Conservation (phyloP, 1,140 invertebrate genomes). For the Drosophila oshimai region DNA sequence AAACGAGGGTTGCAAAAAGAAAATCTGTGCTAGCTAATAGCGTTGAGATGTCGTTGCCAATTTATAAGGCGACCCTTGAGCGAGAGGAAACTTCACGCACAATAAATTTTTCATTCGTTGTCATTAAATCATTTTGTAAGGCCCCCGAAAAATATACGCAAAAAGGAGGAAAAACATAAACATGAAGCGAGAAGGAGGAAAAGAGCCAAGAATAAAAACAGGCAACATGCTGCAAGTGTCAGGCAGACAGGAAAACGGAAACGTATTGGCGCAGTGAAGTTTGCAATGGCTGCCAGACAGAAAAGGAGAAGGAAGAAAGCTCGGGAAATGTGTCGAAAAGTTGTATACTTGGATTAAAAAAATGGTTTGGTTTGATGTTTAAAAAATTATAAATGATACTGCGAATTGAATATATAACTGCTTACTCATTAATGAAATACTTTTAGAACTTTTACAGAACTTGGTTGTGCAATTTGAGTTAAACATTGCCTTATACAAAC, state of each 20-base stretch:
- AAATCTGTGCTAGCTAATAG: slow-evolving; percentile 45
- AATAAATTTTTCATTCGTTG: slow-evolving; percentile 75
- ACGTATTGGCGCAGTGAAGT: slow-evolving; percentile 75
- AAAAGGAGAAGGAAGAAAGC: slow-evolving; percentile 14
- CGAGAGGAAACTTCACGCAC: slow-evolving; percentile 57
- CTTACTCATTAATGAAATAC: too few species aligned
- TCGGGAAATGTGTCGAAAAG: not conserved
- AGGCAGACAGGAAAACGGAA: slow-evolving; percentile 79
- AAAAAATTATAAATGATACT: not conserved
- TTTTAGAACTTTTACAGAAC: too few species aligned
- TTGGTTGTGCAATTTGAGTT: too few species aligned
- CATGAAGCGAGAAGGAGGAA: slow-evolving; percentile 9
- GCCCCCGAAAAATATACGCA: slow-evolving; percentile 9
- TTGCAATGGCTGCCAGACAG: slow-evolving; percentile 55
- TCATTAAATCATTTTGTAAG: slow-evolving; percentile 63
- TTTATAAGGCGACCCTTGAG: slow-evolving; percentile 53
- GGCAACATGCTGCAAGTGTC: slow-evolving; percentile 76
- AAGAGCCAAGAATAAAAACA: slow-evolving; percentile 66
- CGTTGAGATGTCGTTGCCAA: slow-evolving; percentile 57
- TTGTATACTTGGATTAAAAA: not conserved
- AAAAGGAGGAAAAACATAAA: not conserved
- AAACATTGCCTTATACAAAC: too few species aligned
- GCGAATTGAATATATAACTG: not conserved
- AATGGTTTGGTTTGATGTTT: not conserved
- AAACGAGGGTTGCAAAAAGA: slow-evolving; percentile 31